Evolutionary conservation across 2,888 invertebrate genomes (phyloP), one percentile per base, ranked within the genome.

Genomic region (Melipona bicolor): DNA sequence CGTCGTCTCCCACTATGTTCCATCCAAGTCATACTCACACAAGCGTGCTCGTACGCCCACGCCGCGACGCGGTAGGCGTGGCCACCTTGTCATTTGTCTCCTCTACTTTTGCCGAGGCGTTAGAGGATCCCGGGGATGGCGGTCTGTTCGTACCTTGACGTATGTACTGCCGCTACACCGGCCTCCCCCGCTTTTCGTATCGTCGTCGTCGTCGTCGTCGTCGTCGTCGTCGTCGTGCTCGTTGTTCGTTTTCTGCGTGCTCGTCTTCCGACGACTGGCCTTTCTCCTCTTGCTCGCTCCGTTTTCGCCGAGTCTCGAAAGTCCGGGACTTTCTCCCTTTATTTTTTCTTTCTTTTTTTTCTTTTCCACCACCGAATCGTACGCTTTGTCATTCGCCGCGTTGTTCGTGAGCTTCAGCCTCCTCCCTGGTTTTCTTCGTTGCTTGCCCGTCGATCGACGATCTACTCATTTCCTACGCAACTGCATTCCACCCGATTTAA

Each of bases 81-180:
- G 92, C 90, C 88, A 89, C 82, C 88, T 90, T 89, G 90, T 93
- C 93, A 93, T 93, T 93, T 92, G 92, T 93, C 93, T 92, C 91
- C 85, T 85, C 86, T 88, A 90, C 91, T 89, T 89, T 89, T 88
- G 83, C 88, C 88, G 90, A 83, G 87, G 87, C 87, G 88, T 89
- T 85, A 84, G 89, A 81, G 88, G 85, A 89, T 87, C 85, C 85
- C 86, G 84, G 89, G 89, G 91, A 91, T 91, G 92, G 91, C 92
- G 92, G 89, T 89, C 89, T 86, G 89, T 88, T 87, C 90, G 87
- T 81, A 64, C 82, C 87, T 90, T 92, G 91, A 92, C 91, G 92
- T 91, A 91, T 92, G 91, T 91, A 92, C 92, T 92, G 86, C 89
- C 87, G 88, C 91, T 86, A 85, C 87, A 61, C 61, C 61, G 87